Evolutionary conservation across 1,140 invertebrate species (phyloP).

Genomic region (Micrasema longulum): DNA sequence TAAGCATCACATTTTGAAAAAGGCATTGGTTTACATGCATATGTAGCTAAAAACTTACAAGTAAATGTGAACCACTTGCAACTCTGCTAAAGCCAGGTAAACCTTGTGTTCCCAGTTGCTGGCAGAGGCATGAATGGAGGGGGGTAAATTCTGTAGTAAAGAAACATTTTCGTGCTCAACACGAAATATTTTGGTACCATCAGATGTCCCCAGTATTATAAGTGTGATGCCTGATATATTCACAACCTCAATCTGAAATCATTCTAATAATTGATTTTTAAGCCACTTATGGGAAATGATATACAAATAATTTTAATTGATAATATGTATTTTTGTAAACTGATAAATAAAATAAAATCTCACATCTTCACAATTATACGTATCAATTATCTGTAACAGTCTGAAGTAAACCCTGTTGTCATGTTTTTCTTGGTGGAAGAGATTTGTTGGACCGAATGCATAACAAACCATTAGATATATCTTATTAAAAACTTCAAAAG

Average conservation of each 20-base stretch:
- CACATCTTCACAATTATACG: constrained; percentile 35
- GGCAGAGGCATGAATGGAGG: not conserved
- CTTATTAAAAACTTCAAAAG: constrained; percentile 12
- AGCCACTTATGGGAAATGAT: too few relatives aligned
- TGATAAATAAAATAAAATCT: too few relatives aligned
- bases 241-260: constrained; percentile 9
- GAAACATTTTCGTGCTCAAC: constrained; percentile 10
- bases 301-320: not conserved
- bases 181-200: constrained; percentile 6
- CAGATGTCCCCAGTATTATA: not conserved
- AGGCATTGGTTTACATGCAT: not conserved
- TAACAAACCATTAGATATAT: constrained; percentile 12
- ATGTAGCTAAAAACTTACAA: constrained; percentile 14
- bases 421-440: constrained; percentile 29
- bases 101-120: constrained; percentile 21
- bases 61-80: constrained; percentile 25
- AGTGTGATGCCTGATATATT: constrained; percentile 17
- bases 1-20: not conserved
- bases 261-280: too few relatives aligned
- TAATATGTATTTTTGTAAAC: not conserved
- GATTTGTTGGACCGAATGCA: constrained; percentile 15
- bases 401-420: constrained; percentile 1
- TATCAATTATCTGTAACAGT: constrained; percentile 19
- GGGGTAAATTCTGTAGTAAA: constrained; percentile 29
- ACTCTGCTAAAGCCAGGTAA: constrained; percentile 20